These are phyloP conservation scores for Heterodera filipjevi DNA, from an alignment of 2,888 invertebrate genomes.

Conservation along the genomic window DNA sequence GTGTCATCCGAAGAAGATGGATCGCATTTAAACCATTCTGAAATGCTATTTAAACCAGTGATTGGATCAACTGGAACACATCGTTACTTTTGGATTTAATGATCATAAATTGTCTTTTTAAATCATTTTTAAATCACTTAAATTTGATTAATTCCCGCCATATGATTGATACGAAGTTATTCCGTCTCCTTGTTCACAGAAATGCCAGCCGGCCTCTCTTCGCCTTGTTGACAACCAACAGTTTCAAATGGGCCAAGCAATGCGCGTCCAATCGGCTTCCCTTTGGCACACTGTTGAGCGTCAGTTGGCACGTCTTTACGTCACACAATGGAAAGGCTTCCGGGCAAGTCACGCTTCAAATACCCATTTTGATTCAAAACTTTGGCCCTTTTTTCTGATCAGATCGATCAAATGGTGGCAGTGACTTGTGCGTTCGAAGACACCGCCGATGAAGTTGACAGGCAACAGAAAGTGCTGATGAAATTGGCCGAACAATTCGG, in stretches of 20 bases:
- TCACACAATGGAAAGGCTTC: constrained; percentile 87
- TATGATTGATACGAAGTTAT: not conserved
- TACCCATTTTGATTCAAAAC: not conserved
- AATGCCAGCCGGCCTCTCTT: constrained; percentile 92
- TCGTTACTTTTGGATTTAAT: too few species aligned
- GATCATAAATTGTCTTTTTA: too few species aligned
- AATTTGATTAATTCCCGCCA: too few species aligned
- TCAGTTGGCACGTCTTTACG: constrained; percentile 82
- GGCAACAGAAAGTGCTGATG: constrained; percentile 79
- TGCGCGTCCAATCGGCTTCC: constrained; percentile 60
- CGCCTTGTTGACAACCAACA: constrained; percentile 96
- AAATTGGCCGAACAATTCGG: constrained; percentile 75
- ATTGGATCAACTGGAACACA: too few species aligned
- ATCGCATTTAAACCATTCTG: too few species aligned
- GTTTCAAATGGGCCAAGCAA: constrained; percentile 79
- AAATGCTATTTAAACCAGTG: too few species aligned
- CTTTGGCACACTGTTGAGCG: constrained; percentile 73
- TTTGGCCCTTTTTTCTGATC: too few species aligned
- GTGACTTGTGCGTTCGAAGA: constrained; percentile 92
- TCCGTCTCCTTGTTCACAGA: constrained; percentile 64
- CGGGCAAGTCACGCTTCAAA: constrained; percentile 67
- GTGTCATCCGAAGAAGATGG: too few species aligned
- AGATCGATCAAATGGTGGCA: constrained; percentile 78
- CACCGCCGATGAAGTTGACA: constrained; percentile 73
- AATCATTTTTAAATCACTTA: too few species aligned